Conservation (phyloP, 2,888 invertebrate species). For the Zaprionus bogoriensis region DNA sequence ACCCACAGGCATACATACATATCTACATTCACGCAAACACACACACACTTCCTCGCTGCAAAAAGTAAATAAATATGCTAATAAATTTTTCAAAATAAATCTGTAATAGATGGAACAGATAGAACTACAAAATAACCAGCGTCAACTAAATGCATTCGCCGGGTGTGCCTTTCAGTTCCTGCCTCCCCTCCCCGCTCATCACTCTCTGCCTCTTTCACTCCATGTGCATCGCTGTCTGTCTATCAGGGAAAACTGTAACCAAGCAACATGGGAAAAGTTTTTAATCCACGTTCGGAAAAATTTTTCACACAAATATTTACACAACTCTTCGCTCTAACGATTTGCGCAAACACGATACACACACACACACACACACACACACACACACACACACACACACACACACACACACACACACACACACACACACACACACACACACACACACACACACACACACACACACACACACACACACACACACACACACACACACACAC, state of each 20-base stretch:
- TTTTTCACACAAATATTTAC: constrained; percentile 78
- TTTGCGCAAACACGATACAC: constrained; percentile 71
- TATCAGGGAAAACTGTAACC: constrained; percentile 54
- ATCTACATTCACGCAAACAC: constrained; percentile 9
- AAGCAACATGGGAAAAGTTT: constrained; percentile 73
- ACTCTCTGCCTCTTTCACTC: not conserved
- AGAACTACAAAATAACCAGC: constrained; percentile 66
- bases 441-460: constrained; percentile 52
- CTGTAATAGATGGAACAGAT: constrained; percentile 73
- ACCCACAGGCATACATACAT: not conserved
- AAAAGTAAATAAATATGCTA: constrained; percentile 75
- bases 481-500: constrained; percentile 78
- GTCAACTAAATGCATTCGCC: constrained; percentile 55
- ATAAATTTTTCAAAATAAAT: constrained; percentile 77
- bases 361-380: constrained; percentile 45
- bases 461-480: constrained; percentile 23
- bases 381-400: no score
- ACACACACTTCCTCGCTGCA: constrained; percentile 4
- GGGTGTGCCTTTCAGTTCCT: not conserved
- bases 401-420: constrained; percentile 19
- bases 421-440: constrained; percentile 59
- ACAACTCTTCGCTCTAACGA: constrained; percentile 79
- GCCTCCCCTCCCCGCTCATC: not conserved
- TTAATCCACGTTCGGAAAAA: constrained; percentile 77
- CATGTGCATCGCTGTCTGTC: constrained; percentile 16